These are phyloP conservation scores for Stenurella melanura DNA, from an alignment of 2,888 invertebrate species.

Conservation along the genomic window DNA sequence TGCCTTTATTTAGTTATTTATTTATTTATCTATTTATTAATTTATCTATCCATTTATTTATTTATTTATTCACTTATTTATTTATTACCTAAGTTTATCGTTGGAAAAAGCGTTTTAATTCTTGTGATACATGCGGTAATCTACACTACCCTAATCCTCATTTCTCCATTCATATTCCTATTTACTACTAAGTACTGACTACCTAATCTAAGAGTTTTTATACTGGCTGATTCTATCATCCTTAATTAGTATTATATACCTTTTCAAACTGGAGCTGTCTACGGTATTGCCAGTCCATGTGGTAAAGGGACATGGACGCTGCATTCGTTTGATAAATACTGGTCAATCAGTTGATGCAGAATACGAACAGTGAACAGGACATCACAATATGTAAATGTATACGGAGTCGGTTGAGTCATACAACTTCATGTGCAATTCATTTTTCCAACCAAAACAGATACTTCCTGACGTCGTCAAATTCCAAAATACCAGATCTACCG, in stretches of 20 bases:
- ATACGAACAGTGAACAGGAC: not conserved
- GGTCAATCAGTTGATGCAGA: conserved; percentile 7
- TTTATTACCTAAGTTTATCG: too few relatives aligned
- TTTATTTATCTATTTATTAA: too few relatives aligned
- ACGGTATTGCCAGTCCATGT: conserved; percentile 14
- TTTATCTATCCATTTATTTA: too few relatives aligned
- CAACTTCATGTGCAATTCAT: not conserved
- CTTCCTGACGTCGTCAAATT: not conserved
- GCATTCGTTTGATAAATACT: conserved; percentile 2
- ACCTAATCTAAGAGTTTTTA: not conserved
- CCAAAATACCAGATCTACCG: not conserved
- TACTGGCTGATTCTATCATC: not conserved
- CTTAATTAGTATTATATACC: not conserved
- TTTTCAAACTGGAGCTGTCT: conserved; percentile 7
- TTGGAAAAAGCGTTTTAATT: not conserved
- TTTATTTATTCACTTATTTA: too few relatives aligned
- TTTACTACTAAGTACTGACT: not conserved
- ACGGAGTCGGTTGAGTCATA: not conserved
- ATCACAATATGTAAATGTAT: not conserved
- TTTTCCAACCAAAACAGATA: not conserved
- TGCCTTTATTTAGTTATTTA: too few relatives aligned
- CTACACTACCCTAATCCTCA: not conserved
- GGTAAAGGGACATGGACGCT: conserved; percentile 4
- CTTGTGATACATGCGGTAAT: not conserved
- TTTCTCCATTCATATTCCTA: not conserved